Evolutionary conservation across 2,113 vertebrate species (phyloP), one percentile per base, ranked within the genome.

Genomic region (Pyxicephalus adspersus): DNA sequence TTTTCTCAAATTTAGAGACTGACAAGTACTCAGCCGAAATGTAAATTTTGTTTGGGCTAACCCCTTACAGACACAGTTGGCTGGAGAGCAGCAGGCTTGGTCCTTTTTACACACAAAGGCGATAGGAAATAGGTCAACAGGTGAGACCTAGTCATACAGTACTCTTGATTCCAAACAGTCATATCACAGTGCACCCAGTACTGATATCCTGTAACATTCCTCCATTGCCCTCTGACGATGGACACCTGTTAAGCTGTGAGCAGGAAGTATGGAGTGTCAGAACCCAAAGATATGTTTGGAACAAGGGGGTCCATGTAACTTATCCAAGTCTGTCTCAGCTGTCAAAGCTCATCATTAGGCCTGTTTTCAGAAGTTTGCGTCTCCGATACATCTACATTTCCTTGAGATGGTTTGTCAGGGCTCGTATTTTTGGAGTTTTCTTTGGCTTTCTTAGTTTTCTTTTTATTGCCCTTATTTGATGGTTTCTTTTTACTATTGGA

Each of bases 401-500:
- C 73, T 0, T 64, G 45, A 15, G 2, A n/a, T 17, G 22, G 28
- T 22, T 82, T 60, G 15, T 83, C 67, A 73, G 85, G 87, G 67
- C 79, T 83, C 78, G 38, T 81, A 34, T 79, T 89, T 87, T 15
- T 83, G 77, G 0, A 89, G 80, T 34, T 64, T 52, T 60, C 20
- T 81, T 85, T 45, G 70, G 83, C 89, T 88, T 94, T 81, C 84
- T 64, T 86, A 58, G 88, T 70, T 25, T 88, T 90, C 29, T 86
- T 90, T 74, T 91, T 86, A 13, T 85, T 85, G 3, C 86, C 76
- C 38, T 92, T 87, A 92, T 95, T 84, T 93, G 94, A 86, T 91
- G 94, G 45, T 72, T 92, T 94, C 83, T 89, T 91, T 84, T 95
- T 95, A 75, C 92, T 90, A 0, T 88, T 86, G 0, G 74, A 7